Base-by-base conservation (phyloP, 2,888 invertebrate species). In the Drosophila robusta region DNA sequence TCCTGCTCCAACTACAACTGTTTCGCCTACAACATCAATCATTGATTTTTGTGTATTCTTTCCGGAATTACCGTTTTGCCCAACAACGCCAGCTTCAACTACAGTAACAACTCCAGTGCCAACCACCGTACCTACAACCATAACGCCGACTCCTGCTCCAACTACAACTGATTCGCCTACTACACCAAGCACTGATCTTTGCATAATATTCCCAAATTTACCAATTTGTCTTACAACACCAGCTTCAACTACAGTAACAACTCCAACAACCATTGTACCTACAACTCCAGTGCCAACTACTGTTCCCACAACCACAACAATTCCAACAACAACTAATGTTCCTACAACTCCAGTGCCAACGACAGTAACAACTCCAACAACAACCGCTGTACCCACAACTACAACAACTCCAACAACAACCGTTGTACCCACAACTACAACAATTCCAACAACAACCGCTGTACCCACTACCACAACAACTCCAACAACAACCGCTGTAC, bases 331-430 rank as follows among this genome's bases (percentile, higher is more conserved):
- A 3, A 38, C 18, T 18, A n/a, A n/a, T n/a, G n/a, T n/a, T n/a
- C n/a, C n/a, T n/a, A n/a, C n/a, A n/a, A n/a, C n/a, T n/a, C n/a
- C n/a, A n/a, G n/a, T n/a, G n/a, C 49, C 4, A 36, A 24, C 24
- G 5, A 1, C 1, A 4, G 3, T 7, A n/a, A 49, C 49, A n/a
- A 49, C 49, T 24, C 16, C 9, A 32, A 7, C 12, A 3, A 12
- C 36, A 24, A 36, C 49, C n/a, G 36, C 24, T 6, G 4, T 5
- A 22, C 36, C 36, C 2, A 38, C 49, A 1, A 36, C 38, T 4
- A 36, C 38, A 7, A 49, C 50, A 26, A 51, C 50, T 51, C 8
- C 11, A 14, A 4, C 14, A 7, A 26, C 24, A 9, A 51, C 39
- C n/a, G n/a, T n/a, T n/a, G n/a, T n/a, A n/a, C n/a, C 39, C 39